A percentile compares a stretch with the other conserved stretches of the same genome.
Evolutionary conservation across 2,888 invertebrate species (phyloP).

Genomic region (Cylindroiulus punctatus): DNA sequence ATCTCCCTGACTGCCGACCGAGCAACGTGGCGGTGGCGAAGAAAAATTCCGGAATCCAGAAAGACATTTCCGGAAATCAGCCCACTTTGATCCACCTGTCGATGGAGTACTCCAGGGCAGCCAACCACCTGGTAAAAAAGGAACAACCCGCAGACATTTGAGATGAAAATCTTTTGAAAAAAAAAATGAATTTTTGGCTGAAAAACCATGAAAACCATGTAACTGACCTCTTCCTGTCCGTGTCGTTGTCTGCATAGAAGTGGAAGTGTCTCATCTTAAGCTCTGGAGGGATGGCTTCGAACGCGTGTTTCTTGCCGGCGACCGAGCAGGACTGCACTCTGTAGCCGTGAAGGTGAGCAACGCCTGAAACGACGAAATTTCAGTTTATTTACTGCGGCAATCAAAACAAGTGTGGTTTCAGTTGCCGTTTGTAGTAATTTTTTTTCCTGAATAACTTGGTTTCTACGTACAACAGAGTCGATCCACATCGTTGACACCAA

Average conservation of each 20-base stretch:
- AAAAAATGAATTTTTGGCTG: neutral
- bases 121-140: slow-evolving; percentile 79
- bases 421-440: too few species aligned
- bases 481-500: too few species aligned
- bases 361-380: slow-evolving; percentile 71
- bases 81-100: slow-evolving; percentile 77
- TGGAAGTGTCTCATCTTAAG: slow-evolving; percentile 87
- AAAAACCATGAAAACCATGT: neutral
- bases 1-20: neutral
- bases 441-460: too few species aligned
- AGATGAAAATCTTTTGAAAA: neutral
- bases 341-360: slow-evolving; percentile 94
- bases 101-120: slow-evolving; percentile 92
- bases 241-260: slow-evolving; percentile 92
- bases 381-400: neutral
- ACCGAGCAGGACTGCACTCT: slow-evolving; percentile 82
- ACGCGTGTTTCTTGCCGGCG: slow-evolving; percentile 90
- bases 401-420: too few species aligned
- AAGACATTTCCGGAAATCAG: slow-evolving; percentile 58
- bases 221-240: slow-evolving; percentile 88
- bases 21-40: neutral
- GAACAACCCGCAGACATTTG: too few species aligned
- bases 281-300: slow-evolving; percentile 90
- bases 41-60: neutral
- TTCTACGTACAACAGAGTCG: too few species aligned